A percentile compares a stretch with the other conserved stretches of the same genome.
These are phyloP conservation scores for Polyommatus iphigenia DNA, from an alignment of 2,888 invertebrate genomes.

Conservation along the genomic window DNA sequence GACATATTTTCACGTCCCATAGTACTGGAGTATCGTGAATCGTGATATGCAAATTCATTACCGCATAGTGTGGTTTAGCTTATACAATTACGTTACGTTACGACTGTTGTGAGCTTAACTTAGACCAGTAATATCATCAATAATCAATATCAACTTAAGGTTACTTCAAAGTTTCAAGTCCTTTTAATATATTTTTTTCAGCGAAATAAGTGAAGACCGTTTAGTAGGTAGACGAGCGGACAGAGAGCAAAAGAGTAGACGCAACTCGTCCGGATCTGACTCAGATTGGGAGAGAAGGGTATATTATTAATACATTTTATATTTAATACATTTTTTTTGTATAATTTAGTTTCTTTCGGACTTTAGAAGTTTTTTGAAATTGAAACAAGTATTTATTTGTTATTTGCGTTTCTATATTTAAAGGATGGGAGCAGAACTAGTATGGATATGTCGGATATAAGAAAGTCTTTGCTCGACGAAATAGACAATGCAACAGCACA, in stretches of 20 bases:
- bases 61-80: too few relatives aligned
- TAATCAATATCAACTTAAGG: neutral
- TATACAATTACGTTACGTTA: too few relatives aligned
- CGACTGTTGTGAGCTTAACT: too few relatives aligned
- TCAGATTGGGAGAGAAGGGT: conserved; percentile 87
- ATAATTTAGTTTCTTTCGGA: too few relatives aligned
- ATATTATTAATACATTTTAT: neutral
- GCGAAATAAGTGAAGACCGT: conserved; percentile 85
- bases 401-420: conserved; percentile 28
- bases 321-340: too few relatives aligned
- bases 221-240: conserved; percentile 83
- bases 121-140: too few relatives aligned
- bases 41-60: too few relatives aligned
- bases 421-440: conserved; percentile 84
- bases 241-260: conserved; percentile 73
- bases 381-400: neutral
- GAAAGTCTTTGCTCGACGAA: conserved; percentile 86
- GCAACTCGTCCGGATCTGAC: conserved; percentile 85
- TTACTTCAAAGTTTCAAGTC: neutral
- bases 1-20: too few relatives aligned
- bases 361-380: too few relatives aligned
- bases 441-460: conserved; percentile 85
- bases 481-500: conserved; percentile 80
- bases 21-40: too few relatives aligned
- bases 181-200: conserved; percentile 47